A percentile compares a stretch with the other conserved stretches of the same genome.
Conservation (phyloP, 2,888 invertebrate species). For the Lucinisca nassula region DNA sequence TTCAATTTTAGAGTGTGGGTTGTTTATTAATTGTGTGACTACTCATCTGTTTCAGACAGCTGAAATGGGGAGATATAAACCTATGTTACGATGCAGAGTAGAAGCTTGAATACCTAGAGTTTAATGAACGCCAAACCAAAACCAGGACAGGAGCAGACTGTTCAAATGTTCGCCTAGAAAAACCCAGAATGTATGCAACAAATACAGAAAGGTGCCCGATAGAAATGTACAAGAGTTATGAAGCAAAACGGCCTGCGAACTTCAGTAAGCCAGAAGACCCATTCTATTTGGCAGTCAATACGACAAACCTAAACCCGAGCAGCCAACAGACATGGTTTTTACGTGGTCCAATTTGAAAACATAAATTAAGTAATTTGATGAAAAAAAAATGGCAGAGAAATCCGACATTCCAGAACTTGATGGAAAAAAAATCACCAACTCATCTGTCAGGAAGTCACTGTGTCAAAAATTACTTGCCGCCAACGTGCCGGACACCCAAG, state of each 20-base stretch:
- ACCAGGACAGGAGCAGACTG: neutral
- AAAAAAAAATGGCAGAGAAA: slow-evolving; percentile 18
- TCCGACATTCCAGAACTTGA: slow-evolving; percentile 4
- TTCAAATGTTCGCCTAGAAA: neutral
- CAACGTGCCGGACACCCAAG: slow-evolving; percentile 25
- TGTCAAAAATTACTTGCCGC: slow-evolving; percentile 30
- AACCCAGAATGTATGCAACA: neutral
- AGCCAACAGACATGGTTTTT: slow-evolving; percentile 20
- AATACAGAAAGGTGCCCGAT: neutral
- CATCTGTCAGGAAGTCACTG: slow-evolving; percentile 4
- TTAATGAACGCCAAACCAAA: slow-evolving; percentile 1
- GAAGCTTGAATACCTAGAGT: neutral
- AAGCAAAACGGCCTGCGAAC: neutral
- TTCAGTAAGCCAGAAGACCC: neutral
- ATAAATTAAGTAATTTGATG: slow-evolving; percentile 17
- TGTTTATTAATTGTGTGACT: no score
- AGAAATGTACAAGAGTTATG: neutral
- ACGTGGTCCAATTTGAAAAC: neutral
- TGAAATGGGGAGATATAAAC: neutral
- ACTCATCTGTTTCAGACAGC: neutral
- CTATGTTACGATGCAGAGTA: neutral
- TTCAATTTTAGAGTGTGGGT: no score
- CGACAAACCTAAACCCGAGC: neutral
- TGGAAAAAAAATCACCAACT: slow-evolving; percentile 9
- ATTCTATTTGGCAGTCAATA: slow-evolving; percentile 3